Evolutionary conservation across 2,113 vertebrate species (phyloP), one percentile per base, ranked within the genome.

Genomic region (Cairina moschata): DNA sequence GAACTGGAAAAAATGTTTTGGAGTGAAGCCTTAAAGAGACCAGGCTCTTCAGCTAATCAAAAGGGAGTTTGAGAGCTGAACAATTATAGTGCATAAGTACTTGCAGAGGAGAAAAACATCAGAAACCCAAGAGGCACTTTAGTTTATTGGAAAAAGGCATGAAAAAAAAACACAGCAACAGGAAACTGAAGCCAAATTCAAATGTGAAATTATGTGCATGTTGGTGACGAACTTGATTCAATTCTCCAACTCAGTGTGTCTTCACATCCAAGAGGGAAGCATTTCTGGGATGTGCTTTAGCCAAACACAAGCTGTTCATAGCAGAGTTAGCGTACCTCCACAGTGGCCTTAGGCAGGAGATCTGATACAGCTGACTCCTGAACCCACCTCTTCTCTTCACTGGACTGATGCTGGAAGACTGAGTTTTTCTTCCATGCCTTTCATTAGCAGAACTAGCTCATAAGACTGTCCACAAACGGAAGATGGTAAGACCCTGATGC

Each of bases 21-120:
- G 20, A 68, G 58, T 13, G 69, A 90, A 83, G 36, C 25, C 66
- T 91, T 82, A 60, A 44, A 71, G 84, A 91, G 36, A 67, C 25
- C 56, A 67, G 52, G 65, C 59, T 91, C 91, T 90, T 48, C 7
- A 94, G 79, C 40, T 90, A 38, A 83, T 63, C 78, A 94, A 85
- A 84, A 91, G 52, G 46, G 75, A 90, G n/a, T 15, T 75, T 79
- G 80, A 90, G 82, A 94, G 67, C 72, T 91, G 82, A 90, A 62
- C 84, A 77, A 88, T 42, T 78, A 59, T 84, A 94, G 46, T 6
- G 1, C 22, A 17, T 7, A 80, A 93, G 82, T 58, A 52, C 50
- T 87, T 74, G 76, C 46, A 59, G 13, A 93, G 55, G 18, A 95
- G 71, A 59, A 83, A 80, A 93, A 50, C 72, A 88, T 69, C 63